phyloP scores from a whole-genome alignment of 2,113 vertebrate species.

The Channa maculata region DNA sequence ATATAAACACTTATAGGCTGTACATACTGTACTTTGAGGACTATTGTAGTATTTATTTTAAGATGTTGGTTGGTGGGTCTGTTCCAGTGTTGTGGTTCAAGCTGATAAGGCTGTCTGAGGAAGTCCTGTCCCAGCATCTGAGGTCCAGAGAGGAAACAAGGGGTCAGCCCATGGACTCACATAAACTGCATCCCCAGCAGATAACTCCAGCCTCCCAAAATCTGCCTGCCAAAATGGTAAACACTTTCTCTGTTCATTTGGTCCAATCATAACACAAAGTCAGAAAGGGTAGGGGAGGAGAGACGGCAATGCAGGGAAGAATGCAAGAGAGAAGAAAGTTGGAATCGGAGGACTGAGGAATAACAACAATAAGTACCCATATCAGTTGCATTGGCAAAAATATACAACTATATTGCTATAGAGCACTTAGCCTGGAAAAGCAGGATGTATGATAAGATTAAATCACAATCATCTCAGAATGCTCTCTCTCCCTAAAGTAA shows the following conservation, averaged over 20 bases:
- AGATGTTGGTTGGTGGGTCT: conserved; percentile 47
- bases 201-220: conserved; percentile 31
- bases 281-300: neutral
- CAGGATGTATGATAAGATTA: neutral
- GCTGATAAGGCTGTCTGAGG: conserved; percentile 82
- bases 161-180: conserved; percentile 67
- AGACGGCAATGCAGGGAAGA: neutral
- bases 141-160: conserved; percentile 78
- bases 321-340: neutral
- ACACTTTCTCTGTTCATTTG: conserved; percentile 25
- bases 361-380: neutral
- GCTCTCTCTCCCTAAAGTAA: too few relatives aligned
- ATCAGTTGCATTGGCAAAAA: neutral
- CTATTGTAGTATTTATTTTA: conserved; percentile 61
- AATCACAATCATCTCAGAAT: neutral
- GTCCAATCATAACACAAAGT: conserved; percentile 61
- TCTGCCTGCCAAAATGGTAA: conserved; percentile 31
- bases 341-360: neutral
- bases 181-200: conserved; percentile 63
- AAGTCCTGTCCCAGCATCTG: conserved; percentile 83
- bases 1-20: neutral
- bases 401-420: neutral
- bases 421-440: neutral
- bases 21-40: conserved; percentile 41
- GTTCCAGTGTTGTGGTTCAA: conserved; percentile 80